Conservation (phyloP, 2,888 invertebrate genomes). For the Caenorhabditis angaria region DNA sequence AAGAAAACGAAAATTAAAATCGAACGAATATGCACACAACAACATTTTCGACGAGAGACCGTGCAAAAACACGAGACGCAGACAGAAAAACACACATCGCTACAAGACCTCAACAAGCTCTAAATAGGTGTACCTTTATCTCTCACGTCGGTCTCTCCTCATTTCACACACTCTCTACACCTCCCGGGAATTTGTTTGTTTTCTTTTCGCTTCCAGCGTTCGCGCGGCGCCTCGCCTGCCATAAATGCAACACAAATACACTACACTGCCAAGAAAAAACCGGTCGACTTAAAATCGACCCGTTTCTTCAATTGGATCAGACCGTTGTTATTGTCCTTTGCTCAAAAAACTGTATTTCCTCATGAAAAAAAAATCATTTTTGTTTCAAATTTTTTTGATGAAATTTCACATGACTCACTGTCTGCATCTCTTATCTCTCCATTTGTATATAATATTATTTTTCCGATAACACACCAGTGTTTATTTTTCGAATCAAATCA, state of each 20-base stretch:
- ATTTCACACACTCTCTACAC: not conserved
- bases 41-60: slow-evolving; percentile 1
- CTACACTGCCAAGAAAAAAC: not conserved
- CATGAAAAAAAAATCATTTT: too few relatives aligned
- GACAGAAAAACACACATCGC: not conserved
- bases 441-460: slow-evolving; percentile 1
- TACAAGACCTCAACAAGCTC: not conserved
- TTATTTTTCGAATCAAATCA: too few relatives aligned
- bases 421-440: not conserved
- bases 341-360: not conserved
- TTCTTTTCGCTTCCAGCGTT: slow-evolving; percentile 2
- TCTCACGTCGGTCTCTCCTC: not conserved
- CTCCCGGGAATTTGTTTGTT: not conserved
- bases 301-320: not conserved
- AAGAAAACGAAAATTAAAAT: not conserved
- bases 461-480: not conserved
- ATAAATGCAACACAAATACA: not conserved
- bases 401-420: not conserved
- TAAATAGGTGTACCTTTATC: not conserved
- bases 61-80: not conserved
- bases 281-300: not conserved
- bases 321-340: not conserved
- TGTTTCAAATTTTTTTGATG: too few relatives aligned
- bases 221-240: not conserved
- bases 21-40: not conserved